Evolutionary conservation across 2,113 vertebrate species (phyloP), one percentile per base, ranked within the genome.

Genomic region (Puma concolor): DNA sequence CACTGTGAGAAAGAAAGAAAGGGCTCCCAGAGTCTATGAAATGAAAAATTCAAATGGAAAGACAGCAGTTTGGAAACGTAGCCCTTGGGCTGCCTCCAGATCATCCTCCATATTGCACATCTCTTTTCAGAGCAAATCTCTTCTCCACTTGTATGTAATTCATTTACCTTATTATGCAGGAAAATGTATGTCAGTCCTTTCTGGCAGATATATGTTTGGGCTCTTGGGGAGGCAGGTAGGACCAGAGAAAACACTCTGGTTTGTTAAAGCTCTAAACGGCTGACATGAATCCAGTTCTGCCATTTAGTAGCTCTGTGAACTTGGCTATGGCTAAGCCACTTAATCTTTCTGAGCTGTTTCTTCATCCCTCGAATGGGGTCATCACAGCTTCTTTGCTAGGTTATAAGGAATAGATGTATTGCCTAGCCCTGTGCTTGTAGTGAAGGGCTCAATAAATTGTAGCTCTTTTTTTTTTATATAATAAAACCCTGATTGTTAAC

Each of bases 381-480:
- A 74, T 50, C 23, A 16, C 13, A 33, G 17, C 44, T 92, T 38
- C 7, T 60, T 25, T 52, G 17, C n/a, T 50, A 63, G 13, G 41
- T 87, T 74, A n/a, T 36, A 76, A 87, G 79, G 50, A 14, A 44
- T 6, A 54, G 23, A 52, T 25, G 13, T 13, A 36, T 38, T 57
- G 31, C 52, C 80, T 48, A 6, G 5, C 0, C 0, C 76, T 66
- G 0, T 19, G 38, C 54, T 84, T 57, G 3, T 38, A 33, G 13
- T n/a, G 1, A 0, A 25, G 1, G 60, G 5, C 50, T 93, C 48
- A 48, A 31, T 60, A 71, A 71, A 54, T 0, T 7, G 6, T 71
- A 92, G 83, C 48, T 50, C 7, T 54, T 95, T 92, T 94, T 94
- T 6, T 60, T 60, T 95, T 91, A 92, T 91, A 14, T 36, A 88